Evolutionary conservation across 2,888 invertebrate genomes (phyloP), one percentile per base, ranked within the genome.

Genomic region (Arrhopalites spinosus): DNA sequence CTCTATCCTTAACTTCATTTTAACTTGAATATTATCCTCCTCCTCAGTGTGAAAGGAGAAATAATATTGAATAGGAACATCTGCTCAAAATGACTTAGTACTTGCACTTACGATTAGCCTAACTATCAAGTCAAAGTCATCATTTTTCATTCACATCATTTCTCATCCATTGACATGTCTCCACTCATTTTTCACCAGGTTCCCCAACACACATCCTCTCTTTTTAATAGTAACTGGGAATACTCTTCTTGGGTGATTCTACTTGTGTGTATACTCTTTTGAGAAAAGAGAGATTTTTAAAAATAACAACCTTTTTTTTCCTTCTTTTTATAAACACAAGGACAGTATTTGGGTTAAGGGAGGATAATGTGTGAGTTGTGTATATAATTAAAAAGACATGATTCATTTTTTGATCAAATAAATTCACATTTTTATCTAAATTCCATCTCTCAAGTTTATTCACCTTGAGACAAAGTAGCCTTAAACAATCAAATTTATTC

Each of bases 101-200:
- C 36, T 66, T 25, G 29, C 36, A 66, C 45, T 66, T 66, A 66
- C 43, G 11, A 66, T 23, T 30, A 64, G 30, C 36, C 13, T 20
- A 66, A 66, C 66, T 23, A 66, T 66, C 36, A 66, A 66, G 66
- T 66, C 66, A 66, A 66, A 66, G 36, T 30, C 23, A 23, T 66
- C 66, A 36, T 66, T 66, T 29, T 36, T 66, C 66, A 66, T 66
- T 43, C 11, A 43, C 29, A 30, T 23, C 45, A 66, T 66, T 43
- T 20, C 23, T 66, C 66, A 66, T 43, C n/a, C 36, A 20, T 66
- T 66, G 43, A 30, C 29, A 20, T 66, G n/a, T 53, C 53, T 15
- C 53, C 17, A 5, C 53, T 53, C 36, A 36, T 36, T 36, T 36
- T 36, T 36, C 36, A 7, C 3, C 3, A 36, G 3, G 36, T 3